Conservation (phyloP, 2,113 vertebrate species). For the Salvelinus sp. region DNA sequence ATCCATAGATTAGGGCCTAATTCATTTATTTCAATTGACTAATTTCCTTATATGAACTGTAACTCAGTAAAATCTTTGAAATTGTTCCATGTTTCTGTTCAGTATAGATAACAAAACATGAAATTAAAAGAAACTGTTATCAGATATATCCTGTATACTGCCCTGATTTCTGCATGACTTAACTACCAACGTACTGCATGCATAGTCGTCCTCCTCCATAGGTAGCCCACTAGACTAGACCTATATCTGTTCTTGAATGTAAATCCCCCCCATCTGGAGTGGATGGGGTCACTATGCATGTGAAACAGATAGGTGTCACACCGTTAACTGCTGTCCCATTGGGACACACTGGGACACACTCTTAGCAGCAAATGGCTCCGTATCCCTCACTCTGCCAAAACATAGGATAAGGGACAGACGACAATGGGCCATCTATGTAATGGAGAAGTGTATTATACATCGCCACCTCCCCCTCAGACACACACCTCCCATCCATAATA, state of each 20-base stretch:
- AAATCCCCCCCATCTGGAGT: neutral
- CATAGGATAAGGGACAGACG: neutral
- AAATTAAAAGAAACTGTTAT: too few relatives aligned
- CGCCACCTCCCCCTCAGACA: neutral
- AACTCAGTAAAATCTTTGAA: too few relatives aligned
- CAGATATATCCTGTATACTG: too few relatives aligned
- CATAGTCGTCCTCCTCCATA: neutral
- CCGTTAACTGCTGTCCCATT: neutral
- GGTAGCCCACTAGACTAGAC: neutral
- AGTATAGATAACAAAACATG: too few relatives aligned
- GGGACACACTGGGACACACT: neutral
- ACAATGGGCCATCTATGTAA: neutral
- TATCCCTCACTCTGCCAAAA: neutral
- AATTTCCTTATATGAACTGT: too few relatives aligned
- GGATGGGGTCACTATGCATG: conserved; percentile 5
- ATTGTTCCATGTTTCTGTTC: too few relatives aligned
- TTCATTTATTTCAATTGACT: too few relatives aligned
- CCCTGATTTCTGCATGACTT: too few relatives aligned
- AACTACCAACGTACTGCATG: too few relatives aligned
- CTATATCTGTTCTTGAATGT: conserved; percentile 1
- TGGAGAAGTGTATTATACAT: conserved; percentile 3
- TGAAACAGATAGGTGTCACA: conserved; percentile 26
- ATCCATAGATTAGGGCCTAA: too few relatives aligned
- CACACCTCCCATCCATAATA: neutral
- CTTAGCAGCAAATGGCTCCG: neutral